phyloP scores from a whole-genome alignment of 2,113 vertebrate species.

The Percina caprodes region DNA sequence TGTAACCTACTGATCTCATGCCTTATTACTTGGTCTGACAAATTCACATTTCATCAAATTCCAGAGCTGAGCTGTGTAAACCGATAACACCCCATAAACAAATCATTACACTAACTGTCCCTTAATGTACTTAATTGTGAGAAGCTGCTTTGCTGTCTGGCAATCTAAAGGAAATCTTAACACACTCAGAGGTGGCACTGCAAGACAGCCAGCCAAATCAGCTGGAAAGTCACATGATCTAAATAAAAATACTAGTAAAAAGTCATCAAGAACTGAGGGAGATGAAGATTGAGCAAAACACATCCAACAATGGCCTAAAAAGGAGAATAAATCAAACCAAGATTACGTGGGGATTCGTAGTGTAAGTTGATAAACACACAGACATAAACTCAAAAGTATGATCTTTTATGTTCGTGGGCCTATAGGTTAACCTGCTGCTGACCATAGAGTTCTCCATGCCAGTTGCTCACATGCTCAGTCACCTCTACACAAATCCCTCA shows the following conservation, averaged over 20 bases:
- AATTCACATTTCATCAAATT: background rate
- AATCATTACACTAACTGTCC: conserved; percentile 48
- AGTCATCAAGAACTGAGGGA: background rate
- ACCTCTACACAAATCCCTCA: conserved; percentile 14
- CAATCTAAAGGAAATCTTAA: conserved; percentile 38
- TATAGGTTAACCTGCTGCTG: conserved; percentile 37
- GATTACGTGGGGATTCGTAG: background rate
- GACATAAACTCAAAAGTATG: background rate
- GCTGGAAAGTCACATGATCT: background rate
- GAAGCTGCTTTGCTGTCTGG: conserved; percentile 27
- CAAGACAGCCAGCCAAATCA: conserved; percentile 12
- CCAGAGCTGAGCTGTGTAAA: conserved; percentile 21
- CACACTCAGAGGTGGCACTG: conserved; percentile 5
- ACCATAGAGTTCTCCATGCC: conserved; percentile 30
- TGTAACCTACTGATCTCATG: background rate
- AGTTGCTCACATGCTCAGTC: conserved; percentile 35
- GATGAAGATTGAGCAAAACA: background rate
- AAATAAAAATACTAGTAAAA: background rate
- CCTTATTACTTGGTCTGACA: conserved; percentile 31
- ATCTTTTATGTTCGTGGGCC: conserved; percentile 18
- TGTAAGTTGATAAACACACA: background rate
- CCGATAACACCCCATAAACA: conserved; percentile 54
- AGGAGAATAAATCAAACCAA: background rate
- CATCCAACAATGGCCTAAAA: background rate
- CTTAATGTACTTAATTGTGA: conserved; percentile 53